Conservation (phyloP, 2,888 invertebrate species). For the Drosophila niveifrons region DNA sequence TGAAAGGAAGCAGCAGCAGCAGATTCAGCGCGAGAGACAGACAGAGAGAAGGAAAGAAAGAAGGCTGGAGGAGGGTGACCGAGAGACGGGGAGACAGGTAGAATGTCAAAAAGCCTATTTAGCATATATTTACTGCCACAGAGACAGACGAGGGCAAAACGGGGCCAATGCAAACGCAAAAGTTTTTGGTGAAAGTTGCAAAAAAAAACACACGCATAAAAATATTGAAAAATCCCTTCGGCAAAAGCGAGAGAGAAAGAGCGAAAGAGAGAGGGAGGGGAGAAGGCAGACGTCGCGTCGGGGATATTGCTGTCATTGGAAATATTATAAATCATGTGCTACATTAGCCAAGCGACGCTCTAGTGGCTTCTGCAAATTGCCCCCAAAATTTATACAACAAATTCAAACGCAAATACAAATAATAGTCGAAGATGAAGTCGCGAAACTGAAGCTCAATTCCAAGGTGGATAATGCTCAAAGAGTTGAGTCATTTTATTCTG, state of each 20-base stretch:
- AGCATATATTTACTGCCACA: conserved; percentile 77
- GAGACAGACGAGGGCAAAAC: conserved; percentile 41
- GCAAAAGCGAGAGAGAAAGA: not conserved
- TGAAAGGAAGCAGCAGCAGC: not conserved
- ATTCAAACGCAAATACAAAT: conserved; percentile 41
- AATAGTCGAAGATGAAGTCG: not conserved
- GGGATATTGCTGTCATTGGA: conserved; percentile 65
- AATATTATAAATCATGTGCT: conserved; percentile 81
- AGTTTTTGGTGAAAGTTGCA: conserved; percentile 59
- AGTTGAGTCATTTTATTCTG: not conserved
- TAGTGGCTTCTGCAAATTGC: conserved; percentile 70
- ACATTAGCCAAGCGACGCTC: conserved; percentile 77
- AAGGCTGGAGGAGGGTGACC: not conserved
- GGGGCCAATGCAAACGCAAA: conserved; percentile 31
- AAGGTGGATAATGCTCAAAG: not conserved
- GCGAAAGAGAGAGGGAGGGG: not conserved
- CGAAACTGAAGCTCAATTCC: too few relatives aligned
- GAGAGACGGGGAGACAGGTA: conserved; percentile 52
- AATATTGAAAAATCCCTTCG: conserved; percentile 57
- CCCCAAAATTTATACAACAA: conserved; percentile 69
- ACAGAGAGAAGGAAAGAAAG: conserved; percentile 15
- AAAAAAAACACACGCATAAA: conserved; percentile 31
- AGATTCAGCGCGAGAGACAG: not conserved
- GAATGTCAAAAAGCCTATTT: conserved; percentile 82
- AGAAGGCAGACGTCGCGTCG: not conserved